Conservation (phyloP, 1,140 invertebrate genomes). For the Trichomalopsis sarcophagae region DNA sequence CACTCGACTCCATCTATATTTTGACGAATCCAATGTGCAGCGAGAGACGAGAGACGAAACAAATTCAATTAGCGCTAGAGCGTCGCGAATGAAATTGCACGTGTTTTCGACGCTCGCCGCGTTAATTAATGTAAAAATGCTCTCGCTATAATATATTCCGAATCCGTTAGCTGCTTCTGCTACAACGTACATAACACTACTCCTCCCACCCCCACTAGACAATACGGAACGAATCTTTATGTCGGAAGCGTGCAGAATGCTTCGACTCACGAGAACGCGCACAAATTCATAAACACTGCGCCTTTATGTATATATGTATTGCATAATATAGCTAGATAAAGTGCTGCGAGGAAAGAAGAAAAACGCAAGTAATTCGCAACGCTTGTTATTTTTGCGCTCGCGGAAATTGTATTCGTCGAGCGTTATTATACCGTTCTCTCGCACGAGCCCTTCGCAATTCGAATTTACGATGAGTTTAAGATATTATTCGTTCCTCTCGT, state of each 20-base stretch:
- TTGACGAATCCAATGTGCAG: too few relatives aligned
- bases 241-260: neutral
- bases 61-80: constrained; percentile 1
- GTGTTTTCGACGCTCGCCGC: neutral
- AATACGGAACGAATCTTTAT: constrained; percentile 11
- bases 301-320: neutral
- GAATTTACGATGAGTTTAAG: neutral
- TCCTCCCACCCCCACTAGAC: neutral
- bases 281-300: neutral
- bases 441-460: neutral
- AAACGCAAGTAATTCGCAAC: neutral
- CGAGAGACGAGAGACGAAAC: neutral
- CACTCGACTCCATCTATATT: too few relatives aligned
- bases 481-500: too few relatives aligned
- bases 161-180: neutral
- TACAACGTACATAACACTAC: neutral
- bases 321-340: neutral
- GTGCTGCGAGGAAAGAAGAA: neutral
- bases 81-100: neutral
- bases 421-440: neutral
- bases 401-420: constrained; percentile 1
- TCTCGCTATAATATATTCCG: constrained; percentile 5
- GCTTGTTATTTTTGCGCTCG: constrained; percentile 21
- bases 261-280: neutral
- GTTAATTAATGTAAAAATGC: constrained; percentile 11